phyloP scores from a whole-genome alignment of 2,888 invertebrate genomes.

The Athalia cordata region DNA sequence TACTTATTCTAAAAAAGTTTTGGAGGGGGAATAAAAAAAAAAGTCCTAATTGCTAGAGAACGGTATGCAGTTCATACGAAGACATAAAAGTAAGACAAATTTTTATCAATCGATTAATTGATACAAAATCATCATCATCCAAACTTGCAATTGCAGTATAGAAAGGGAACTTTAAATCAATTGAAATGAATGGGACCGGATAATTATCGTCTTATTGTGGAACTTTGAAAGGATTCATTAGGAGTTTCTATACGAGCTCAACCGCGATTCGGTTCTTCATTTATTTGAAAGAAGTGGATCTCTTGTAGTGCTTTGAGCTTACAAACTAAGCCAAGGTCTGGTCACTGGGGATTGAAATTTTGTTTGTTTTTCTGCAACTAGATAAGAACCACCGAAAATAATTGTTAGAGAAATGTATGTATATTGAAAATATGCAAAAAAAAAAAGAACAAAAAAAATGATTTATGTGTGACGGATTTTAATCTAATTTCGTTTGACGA shows the following conservation, averaged over 20 bases:
- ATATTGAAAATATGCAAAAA: too few relatives aligned
- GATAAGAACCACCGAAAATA: too few relatives aligned
- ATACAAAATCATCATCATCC: neutral
- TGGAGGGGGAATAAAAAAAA: neutral
- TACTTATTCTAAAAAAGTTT: conserved; percentile 8
- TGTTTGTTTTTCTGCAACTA: too few relatives aligned
- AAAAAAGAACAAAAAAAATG: too few relatives aligned
- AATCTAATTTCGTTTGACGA: too few relatives aligned
- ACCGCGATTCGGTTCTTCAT: neutral
- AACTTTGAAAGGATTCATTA: neutral
- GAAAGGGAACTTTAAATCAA: neutral
- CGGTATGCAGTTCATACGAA: neutral
- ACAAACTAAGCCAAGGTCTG: neutral
- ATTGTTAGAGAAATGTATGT: too few relatives aligned
- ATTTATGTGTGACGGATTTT: too few relatives aligned
- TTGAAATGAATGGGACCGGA: neutral
- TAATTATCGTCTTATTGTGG: neutral
- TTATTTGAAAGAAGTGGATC: neutral
- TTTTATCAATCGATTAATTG: neutral
- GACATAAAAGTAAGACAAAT: conserved; percentile 15
- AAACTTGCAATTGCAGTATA: too few relatives aligned
- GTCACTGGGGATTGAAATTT: too few relatives aligned
- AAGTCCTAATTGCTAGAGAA: neutral
- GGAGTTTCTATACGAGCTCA: neutral
- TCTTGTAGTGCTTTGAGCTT: neutral